Evolutionary conservation across 2,113 vertebrate species (phyloP).

Genomic region (Neotragus moschatus): DNA sequence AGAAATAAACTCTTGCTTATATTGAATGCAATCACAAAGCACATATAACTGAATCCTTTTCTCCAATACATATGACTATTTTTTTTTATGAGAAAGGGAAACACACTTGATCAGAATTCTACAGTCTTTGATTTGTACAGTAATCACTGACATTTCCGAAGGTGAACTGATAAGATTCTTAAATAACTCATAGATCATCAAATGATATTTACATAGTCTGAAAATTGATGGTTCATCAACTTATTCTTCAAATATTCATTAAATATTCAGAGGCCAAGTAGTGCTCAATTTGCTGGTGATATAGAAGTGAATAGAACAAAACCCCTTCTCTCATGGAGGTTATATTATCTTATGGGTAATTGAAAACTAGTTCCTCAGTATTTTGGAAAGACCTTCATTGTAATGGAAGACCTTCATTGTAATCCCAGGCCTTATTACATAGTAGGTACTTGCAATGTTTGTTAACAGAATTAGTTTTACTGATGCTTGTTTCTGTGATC

Average conservation of each 20-base stretch:
- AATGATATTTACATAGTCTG: not conserved
- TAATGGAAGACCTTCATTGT: not conserved
- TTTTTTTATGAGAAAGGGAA: conserved; percentile 1
- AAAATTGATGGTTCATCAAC: not conserved
- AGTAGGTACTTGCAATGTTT: not conserved
- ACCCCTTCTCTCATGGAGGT: not conserved
- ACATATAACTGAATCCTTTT: not conserved
- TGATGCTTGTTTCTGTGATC: not conserved
- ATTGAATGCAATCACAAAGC: not conserved
- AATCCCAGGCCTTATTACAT: not conserved
- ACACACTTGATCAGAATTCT: conserved; percentile 3
- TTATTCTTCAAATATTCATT: conserved; percentile 24
- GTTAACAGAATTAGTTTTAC: not conserved
- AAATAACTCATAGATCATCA: not conserved
- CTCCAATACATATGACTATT: not conserved
- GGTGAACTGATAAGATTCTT: not conserved
- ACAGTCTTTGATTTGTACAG: not conserved
- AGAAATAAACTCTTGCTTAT: not conserved
- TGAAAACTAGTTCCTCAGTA: not conserved
- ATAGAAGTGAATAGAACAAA: not conserved
- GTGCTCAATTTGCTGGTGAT: not conserved
- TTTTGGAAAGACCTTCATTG: not conserved
- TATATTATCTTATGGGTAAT: not conserved
- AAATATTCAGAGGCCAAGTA: not conserved
- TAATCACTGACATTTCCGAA: not conserved